A percentile compares a stretch with the other conserved stretches of the same genome.
Conservation (phyloP, 2,797 vertebrate genomes). For the Pangasius sanitwongsei region DNA sequence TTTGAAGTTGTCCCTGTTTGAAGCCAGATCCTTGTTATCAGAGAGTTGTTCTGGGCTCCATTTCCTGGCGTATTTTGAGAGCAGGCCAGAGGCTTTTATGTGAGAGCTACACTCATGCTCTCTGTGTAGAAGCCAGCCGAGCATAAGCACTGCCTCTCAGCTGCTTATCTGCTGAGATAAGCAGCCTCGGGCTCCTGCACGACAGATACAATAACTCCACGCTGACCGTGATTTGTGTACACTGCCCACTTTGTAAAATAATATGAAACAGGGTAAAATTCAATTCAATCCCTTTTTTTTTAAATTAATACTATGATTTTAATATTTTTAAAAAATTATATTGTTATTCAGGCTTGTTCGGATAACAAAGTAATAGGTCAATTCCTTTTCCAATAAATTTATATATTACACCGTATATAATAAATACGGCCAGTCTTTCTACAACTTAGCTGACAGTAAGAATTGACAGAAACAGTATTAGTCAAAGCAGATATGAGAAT, state of each 20-base stretch:
- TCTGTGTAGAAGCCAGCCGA: slow-evolving; percentile 69
- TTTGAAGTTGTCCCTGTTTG: slow-evolving; percentile 94
- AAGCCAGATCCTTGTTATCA: slow-evolving; percentile 91
- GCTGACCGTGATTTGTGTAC: background rate
- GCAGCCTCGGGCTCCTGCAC: slow-evolving; percentile 69
- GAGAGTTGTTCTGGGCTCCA: slow-evolving; percentile 83
- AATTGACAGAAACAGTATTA: background rate
- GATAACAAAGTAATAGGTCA: background rate
- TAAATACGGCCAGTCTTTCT: background rate
- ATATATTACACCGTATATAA: background rate
- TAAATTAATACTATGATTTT: background rate
- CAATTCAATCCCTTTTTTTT: background rate
- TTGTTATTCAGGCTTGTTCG: background rate
- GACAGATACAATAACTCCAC: slow-evolving; percentile 41
- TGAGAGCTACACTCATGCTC: slow-evolving; percentile 71
- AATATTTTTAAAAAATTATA: background rate
- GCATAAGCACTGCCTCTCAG: slow-evolving; percentile 73
- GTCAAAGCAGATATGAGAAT: background rate
- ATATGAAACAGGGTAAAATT: background rate
- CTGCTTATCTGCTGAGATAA: slow-evolving; percentile 74
- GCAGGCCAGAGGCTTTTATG: slow-evolving; percentile 86
- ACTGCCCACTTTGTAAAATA: slow-evolving; percentile 12
- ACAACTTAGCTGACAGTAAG: background rate
- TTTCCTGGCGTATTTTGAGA: slow-evolving; percentile 84
- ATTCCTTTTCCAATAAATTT: background rate